Conservation (phyloP, 2,113 vertebrate genomes). For the Melanostigma gelatinosum region DNA sequence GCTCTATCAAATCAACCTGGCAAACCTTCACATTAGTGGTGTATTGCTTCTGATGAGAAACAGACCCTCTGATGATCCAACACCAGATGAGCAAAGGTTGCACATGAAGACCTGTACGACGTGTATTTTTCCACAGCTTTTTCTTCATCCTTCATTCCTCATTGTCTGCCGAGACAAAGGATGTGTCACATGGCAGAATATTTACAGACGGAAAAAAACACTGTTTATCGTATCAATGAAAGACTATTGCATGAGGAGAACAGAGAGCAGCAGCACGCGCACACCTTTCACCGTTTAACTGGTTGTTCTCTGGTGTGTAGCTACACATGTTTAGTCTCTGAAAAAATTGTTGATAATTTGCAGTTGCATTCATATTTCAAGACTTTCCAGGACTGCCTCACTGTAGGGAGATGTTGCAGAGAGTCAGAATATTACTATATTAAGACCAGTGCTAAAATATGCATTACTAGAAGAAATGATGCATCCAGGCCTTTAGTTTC, state of each 20-base stretch:
- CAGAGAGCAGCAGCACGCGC: neutral
- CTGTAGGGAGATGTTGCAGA: neutral
- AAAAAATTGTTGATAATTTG: neutral
- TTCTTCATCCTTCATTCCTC: no score
- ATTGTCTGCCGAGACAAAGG: neutral
- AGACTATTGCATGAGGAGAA: slow-evolving; percentile 18
- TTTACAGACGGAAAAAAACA: slow-evolving; percentile 12
- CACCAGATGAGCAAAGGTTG: slow-evolving; percentile 36
- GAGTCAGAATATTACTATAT: neutral
- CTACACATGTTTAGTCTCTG: neutral
- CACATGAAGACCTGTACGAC: neutral
- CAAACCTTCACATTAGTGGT: slow-evolving; percentile 43
- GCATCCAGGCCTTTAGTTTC: no score
- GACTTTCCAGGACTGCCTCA: neutral
- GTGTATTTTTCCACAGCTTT: neutral
- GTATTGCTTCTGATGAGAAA: slow-evolving; percentile 17
- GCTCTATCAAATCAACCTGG: slow-evolving; percentile 66
- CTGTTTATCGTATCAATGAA: slow-evolving; percentile 26
- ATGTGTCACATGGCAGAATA: slow-evolving; percentile 5
- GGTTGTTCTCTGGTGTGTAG: neutral
- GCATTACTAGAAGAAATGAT: neutral
- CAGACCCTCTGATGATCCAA: slow-evolving; percentile 42
- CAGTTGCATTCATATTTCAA: slow-evolving; percentile 1
- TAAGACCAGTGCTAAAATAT: neutral
- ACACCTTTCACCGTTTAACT: neutral